Evolutionary conservation across 2,113 vertebrate species (phyloP).

Genomic region (Myotis davidii): DNA sequence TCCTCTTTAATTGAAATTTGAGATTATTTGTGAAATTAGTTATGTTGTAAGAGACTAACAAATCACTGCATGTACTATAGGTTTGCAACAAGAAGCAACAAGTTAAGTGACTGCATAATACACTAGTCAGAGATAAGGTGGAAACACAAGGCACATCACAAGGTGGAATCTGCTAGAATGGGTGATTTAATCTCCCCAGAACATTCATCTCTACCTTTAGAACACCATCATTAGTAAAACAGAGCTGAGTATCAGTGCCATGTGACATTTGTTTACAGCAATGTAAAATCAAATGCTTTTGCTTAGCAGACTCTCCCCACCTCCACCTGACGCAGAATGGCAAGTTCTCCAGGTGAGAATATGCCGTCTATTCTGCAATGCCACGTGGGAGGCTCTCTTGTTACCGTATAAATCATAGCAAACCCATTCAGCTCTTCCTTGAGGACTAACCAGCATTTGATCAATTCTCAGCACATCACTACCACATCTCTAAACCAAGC

Average conservation of each 20-base stretch:
- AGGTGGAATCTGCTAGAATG: not conserved
- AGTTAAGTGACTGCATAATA: not conserved
- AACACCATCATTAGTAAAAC: not conserved
- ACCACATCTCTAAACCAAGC: not conserved
- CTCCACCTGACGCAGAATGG: not conserved
- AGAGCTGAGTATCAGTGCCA: not conserved
- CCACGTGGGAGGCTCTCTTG: not conserved
- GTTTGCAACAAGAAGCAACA: not conserved
- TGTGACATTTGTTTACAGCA: not conserved
- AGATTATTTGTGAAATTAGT: not conserved
- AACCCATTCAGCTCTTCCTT: not conserved
- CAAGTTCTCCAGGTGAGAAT: not conserved
- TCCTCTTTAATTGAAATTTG: not conserved
- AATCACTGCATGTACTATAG: not conserved
- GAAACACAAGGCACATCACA: not conserved
- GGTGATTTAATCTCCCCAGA: not conserved
- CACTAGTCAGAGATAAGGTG: not conserved
- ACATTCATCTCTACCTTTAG: not conserved
- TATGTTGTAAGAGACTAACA: not conserved
- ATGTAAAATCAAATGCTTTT: not conserved
- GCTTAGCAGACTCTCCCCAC: not conserved
- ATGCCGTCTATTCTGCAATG: not conserved
- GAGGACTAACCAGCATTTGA: not conserved
- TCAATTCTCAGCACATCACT: not conserved
- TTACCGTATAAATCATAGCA: not conserved